Evolutionary conservation across 2,888 invertebrate species (phyloP).

Genomic region (Tetheella fluctuosa): DNA sequence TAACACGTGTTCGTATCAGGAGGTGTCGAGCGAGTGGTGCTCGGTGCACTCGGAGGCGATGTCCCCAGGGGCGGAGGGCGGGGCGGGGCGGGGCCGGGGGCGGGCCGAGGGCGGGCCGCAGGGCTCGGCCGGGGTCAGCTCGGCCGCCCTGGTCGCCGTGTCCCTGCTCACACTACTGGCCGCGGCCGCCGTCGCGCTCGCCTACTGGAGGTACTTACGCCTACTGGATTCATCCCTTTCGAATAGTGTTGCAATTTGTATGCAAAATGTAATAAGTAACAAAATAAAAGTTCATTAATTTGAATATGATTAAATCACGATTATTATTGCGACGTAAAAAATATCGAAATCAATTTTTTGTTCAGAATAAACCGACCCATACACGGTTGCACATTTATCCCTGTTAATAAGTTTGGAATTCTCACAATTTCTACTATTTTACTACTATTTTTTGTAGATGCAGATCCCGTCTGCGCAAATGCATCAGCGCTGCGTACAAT

Average conservation of each 20-base stretch:
- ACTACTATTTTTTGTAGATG: conserved; percentile 62
- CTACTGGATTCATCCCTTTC: too few relatives aligned
- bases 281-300: too few relatives aligned
- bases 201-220: not conserved
- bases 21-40: conserved; percentile 71
- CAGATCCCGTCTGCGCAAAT: conserved; percentile 74
- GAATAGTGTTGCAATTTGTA: too few relatives aligned
- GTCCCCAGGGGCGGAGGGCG: conserved; percentile 50
- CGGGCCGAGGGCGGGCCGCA: conserved; percentile 53
- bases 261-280: too few relatives aligned
- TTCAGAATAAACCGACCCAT: too few relatives aligned
- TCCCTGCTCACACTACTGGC: not conserved
- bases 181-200: not conserved
- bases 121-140: conserved; percentile 62
- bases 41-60: conserved; percentile 62
- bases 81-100: conserved; percentile 44
- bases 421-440: too few relatives aligned
- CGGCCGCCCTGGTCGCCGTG: conserved; percentile 22
- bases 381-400: too few relatives aligned
- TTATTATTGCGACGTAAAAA: too few relatives aligned
- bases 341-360: too few relatives aligned
- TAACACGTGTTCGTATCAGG: conserved; percentile 39
- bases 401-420: too few relatives aligned
- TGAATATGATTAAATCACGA: too few relatives aligned
- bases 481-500: conserved; percentile 79